Evolutionary conservation across 2,797 vertebrate genomes (phyloP).

Genomic region (Xerus rutilus): DNA sequence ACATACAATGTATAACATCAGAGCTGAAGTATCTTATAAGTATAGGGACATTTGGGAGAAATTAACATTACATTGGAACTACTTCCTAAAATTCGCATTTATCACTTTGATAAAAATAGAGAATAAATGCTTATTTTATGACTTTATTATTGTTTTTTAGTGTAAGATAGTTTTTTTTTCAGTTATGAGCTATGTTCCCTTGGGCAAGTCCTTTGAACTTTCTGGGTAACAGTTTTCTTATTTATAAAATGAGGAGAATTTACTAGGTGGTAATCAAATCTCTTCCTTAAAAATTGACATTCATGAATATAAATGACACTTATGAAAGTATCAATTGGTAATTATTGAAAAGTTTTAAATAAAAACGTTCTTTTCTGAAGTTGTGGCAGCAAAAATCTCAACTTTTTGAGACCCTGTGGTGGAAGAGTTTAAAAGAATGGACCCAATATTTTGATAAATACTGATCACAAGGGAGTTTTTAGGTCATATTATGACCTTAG

Average conservation of each 20-base stretch:
- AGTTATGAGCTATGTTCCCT: not conserved
- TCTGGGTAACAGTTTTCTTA: conserved; percentile 34
- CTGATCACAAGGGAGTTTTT: not conserved
- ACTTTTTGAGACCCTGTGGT: not conserved
- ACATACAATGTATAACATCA: not conserved
- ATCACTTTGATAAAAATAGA: conserved; percentile 60
- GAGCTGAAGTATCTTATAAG: conserved; percentile 47
- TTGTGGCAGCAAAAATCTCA: not conserved
- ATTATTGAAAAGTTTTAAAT: conserved; percentile 27
- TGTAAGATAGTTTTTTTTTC: not conserved
- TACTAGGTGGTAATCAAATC: not conserved
- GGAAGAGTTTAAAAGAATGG: conserved; percentile 5
- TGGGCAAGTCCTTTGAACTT: conserved; percentile 38
- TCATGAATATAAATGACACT: not conserved
- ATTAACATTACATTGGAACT: conserved; percentile 64
- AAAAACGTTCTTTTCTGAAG: not conserved
- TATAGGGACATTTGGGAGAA: conserved; percentile 59
- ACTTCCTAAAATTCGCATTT: conserved; percentile 50
- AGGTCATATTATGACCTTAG: not conserved
- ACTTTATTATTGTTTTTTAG: conserved; percentile 38
- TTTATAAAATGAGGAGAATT: not conserved
- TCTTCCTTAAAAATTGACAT: conserved; percentile 43
- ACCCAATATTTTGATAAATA: not conserved
- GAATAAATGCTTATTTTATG: not conserved
- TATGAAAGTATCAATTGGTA: not conserved